These are phyloP conservation scores for Tryphoninae sp. DNA, from an alignment of 2,888 invertebrate species.

Conservation along the genomic window DNA sequence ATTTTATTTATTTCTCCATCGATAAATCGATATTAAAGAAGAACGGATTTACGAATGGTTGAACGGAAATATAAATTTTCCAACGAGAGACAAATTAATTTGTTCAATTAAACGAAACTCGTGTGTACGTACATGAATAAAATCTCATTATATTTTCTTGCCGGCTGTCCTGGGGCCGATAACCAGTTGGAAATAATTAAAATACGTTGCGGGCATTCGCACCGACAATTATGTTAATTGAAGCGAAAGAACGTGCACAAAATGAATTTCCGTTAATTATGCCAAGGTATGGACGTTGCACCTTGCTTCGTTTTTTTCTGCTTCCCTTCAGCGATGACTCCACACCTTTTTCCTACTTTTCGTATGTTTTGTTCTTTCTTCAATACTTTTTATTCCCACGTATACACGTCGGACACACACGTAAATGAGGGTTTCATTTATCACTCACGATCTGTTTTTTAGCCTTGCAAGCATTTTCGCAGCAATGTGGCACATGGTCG, in stretches of 20 bases:
- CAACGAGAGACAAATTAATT: not conserved
- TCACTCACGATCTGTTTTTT: slow-evolving; percentile 38
- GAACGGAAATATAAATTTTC: too few species aligned
- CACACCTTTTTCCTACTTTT: slow-evolving; percentile 32
- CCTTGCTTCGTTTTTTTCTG: slow-evolving; percentile 14
- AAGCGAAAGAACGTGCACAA: slow-evolving; percentile 17
- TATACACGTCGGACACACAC: not conserved
- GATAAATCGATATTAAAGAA: too few species aligned
- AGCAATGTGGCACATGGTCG: slow-evolving; percentile 3
- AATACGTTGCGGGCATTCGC: not conserved
- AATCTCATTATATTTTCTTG: not conserved
- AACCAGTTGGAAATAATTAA: not conserved
- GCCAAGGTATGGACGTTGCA: slow-evolving; percentile 1
- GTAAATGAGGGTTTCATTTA: slow-evolving; percentile 40
- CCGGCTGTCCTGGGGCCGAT: not conserved
- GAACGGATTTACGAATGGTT: too few species aligned
- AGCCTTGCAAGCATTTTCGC: not conserved
- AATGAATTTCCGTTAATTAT: slow-evolving; percentile 32
- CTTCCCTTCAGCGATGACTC: not conserved
- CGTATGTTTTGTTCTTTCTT: too few species aligned
- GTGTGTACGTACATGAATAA: not conserved
- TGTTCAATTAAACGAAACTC: not conserved
- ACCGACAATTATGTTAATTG: slow-evolving; percentile 35
- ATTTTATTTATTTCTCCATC: too few species aligned
- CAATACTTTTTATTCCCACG: slow-evolving; percentile 10